Base-by-base conservation (phyloP, 2,888 invertebrate genomes). In the Rhagonycha lutea region DNA sequence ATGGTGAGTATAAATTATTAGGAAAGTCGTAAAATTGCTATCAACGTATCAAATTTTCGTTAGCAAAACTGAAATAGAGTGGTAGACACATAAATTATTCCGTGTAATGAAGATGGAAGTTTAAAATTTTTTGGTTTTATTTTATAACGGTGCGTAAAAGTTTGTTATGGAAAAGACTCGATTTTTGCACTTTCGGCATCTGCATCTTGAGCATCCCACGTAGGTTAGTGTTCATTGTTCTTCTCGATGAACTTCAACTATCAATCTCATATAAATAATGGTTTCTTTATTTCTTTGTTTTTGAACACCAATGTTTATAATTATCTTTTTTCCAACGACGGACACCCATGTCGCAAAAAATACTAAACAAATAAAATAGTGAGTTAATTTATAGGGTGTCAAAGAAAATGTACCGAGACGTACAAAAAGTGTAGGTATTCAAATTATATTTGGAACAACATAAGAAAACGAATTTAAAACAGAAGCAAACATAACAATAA, bases 401-500 rank as follows among this genome's bases (percentile, higher is more conserved):
- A 71, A 61, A 71, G 60, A 67, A 70, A 67, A 70, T 74, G 74
- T 71, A 74, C 68, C 24, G 69, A 71, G 26, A 61, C 24, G 60
- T 29, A 75, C 68, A 76, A 73, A 72, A 76, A 76, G 72, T 61
- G 28, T 70, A 73, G 47, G 47, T 47, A 47, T 76, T 73, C 73
- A 76, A 73, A 76, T 76, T 73, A 76, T 70, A 73, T 76, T 61
- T 76, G 70, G 70, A 76, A 76, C 72, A 68, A 69, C 72, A 73
- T 62, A 68, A 47, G 47, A 47, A 47, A 12, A 47, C 47, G 47
- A 47, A 47, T 47, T 69, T 65, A 70, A 80, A 79, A 82, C 80
- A 81, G 81, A 79, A 81, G 83, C 84, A 84, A 84, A 84, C 83
- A 83, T 75, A 75, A 71, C 70, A 78, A 83, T 85, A 85, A 84